Evolutionary conservation across 2,113 vertebrate species (phyloP).

Genomic region (Cacatua alba): DNA sequence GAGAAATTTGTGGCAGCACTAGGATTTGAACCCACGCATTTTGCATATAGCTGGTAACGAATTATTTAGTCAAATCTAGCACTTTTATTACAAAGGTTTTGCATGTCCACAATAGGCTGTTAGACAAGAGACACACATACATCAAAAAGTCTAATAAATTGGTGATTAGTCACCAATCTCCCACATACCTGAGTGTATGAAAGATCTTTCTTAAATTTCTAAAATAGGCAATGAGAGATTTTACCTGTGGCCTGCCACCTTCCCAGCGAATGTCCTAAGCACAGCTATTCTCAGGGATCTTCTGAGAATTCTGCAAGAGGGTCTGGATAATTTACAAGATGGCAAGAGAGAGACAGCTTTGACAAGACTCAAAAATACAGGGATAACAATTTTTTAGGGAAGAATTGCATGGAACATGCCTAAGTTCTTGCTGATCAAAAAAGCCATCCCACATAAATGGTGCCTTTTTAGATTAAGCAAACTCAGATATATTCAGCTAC

Average conservation of each 20-base stretch:
- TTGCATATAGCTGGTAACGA: neutral
- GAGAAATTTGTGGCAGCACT: constrained; percentile 17
- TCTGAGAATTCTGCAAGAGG: neutral
- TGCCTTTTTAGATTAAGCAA: neutral
- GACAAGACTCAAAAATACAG: neutral
- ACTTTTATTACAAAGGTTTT: neutral
- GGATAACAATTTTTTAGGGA: neutral
- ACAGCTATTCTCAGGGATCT: neutral
- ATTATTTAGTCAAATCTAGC: neutral
- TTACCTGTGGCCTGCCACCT: neutral
- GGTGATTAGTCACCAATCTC: neutral
- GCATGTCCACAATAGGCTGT: neutral
- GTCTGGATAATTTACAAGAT: neutral
- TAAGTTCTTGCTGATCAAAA: neutral
- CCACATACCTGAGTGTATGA: neutral
- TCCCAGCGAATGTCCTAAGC: neutral
- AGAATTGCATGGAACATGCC: neutral
- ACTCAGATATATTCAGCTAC: neutral
- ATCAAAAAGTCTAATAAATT: neutral
- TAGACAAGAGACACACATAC: neutral
- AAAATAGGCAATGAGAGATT: neutral
- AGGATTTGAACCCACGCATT: neutral
- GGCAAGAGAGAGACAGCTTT: neutral
- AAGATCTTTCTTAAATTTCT: neutral
- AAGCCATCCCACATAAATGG: neutral